phyloP scores from a whole-genome alignment of 2,888 invertebrate species.

The Drosophila ezoana region DNA sequence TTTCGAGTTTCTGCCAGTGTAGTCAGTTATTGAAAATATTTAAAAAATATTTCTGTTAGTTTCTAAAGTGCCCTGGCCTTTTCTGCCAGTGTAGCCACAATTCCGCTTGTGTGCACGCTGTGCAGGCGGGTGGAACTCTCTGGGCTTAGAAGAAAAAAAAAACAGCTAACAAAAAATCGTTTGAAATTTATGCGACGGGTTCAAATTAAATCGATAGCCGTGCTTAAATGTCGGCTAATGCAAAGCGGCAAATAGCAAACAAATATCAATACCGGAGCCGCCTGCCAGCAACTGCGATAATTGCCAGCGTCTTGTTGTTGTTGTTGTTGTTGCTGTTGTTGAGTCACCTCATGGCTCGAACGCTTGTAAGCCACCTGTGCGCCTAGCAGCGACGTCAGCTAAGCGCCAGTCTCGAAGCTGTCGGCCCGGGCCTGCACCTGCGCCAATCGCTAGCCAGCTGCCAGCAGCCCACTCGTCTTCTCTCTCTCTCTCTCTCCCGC shows the following conservation, averaged over 20 bases:
- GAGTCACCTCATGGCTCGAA: slow-evolving; percentile 48
- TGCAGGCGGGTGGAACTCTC: slow-evolving; percentile 52
- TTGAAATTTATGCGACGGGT: slow-evolving; percentile 66
- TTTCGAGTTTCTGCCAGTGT: not conserved
- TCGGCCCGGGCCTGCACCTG: slow-evolving; percentile 65
- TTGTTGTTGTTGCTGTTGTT: slow-evolving; percentile 32
- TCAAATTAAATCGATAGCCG: slow-evolving; percentile 77
- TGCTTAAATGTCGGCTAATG: slow-evolving; percentile 80
- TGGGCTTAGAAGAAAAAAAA: slow-evolving; percentile 8
- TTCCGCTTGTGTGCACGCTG: slow-evolving; percentile 5
- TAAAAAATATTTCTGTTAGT: too few relatives aligned
- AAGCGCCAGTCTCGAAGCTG: slow-evolving; percentile 67
- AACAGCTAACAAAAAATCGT: slow-evolving; percentile 47
- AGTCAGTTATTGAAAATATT: too few relatives aligned
- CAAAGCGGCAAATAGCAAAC: slow-evolving; percentile 74
- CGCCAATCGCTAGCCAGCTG: slow-evolving; percentile 75
- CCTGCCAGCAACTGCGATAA: slow-evolving; percentile 75
- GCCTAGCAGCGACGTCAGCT: slow-evolving; percentile 62
- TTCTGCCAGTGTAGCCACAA: slow-evolving; percentile 25
- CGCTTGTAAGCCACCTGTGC: slow-evolving; percentile 61
- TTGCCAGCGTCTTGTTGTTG: slow-evolving; percentile 55
- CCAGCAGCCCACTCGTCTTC: slow-evolving; percentile 21
- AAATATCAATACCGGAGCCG: slow-evolving; percentile 64
- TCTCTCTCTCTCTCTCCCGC: slow-evolving; percentile 7
- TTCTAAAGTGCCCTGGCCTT: not conserved